phyloP scores from a whole-genome alignment of 2,888 invertebrate species.

The Drosophila emarginata region DNA sequence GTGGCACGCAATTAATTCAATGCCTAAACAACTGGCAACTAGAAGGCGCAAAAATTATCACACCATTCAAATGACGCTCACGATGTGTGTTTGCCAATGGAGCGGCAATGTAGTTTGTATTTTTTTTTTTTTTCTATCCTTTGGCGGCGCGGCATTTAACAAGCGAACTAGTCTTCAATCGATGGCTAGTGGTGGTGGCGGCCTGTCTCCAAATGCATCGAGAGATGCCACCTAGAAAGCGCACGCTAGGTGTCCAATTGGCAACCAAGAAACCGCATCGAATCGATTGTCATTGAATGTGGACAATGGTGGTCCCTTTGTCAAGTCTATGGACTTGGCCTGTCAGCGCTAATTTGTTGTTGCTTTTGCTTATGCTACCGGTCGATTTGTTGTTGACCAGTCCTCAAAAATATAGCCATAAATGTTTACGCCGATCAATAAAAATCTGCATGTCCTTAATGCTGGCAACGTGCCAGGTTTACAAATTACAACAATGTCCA shows the following conservation, averaged over 20 bases:
- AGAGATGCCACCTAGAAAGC: conserved; percentile 70
- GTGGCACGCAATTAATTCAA: conserved; percentile 74
- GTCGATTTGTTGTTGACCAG: not conserved
- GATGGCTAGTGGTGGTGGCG: conserved; percentile 15
- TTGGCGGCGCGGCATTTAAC: conserved; percentile 74
- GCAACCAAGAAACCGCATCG: conserved; percentile 42
- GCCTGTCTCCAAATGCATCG: conserved; percentile 31
- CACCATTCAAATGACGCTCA: conserved; percentile 80
- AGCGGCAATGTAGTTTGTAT: conserved; percentile 29
- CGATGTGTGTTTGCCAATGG: no score
- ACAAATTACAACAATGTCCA: conserved; percentile 57
- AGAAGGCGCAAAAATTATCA: conserved; percentile 76
- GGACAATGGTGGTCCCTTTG: conserved; percentile 56
- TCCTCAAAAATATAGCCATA: conserved; percentile 67
- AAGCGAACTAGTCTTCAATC: conserved; percentile 32
- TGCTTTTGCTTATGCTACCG: conserved; percentile 26
- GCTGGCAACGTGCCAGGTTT: conserved; percentile 68
- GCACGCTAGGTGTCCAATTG: conserved; percentile 75
- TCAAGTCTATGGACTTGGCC: conserved; percentile 29
- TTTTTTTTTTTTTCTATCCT: conserved; percentile 27
- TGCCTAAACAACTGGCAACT: conserved; percentile 58
- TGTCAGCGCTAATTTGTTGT: conserved; percentile 55
- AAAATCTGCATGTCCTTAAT: conserved; percentile 71
- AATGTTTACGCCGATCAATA: conserved; percentile 54
- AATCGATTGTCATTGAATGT: conserved; percentile 41